Percentiles rank a stretch among this genome's conserved stretches.
phyloP scores from a whole-genome alignment of 2,888 invertebrate species.

The Crossocerus cetratus region DNA sequence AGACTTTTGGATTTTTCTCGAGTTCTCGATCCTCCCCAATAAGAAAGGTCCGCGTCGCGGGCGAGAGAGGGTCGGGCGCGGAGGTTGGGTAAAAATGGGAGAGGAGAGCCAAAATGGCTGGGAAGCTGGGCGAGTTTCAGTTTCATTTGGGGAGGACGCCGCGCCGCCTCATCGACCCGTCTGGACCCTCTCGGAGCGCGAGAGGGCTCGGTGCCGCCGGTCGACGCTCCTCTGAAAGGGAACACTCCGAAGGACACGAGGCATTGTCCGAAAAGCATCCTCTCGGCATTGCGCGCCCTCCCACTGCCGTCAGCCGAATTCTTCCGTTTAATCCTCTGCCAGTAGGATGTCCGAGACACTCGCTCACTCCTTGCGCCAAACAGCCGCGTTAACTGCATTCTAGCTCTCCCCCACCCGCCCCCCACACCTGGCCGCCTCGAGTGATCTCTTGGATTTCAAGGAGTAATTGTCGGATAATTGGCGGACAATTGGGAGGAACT shows the following conservation, averaged over 20 bases:
- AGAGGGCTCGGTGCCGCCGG: slow-evolving; percentile 24
- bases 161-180: slow-evolving; percentile 47
- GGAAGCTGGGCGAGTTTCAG: slow-evolving; percentile 36
- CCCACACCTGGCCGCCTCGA: no score
- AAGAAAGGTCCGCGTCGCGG: not conserved
- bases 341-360: no score
- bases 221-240: slow-evolving; percentile 11
- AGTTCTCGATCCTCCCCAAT: no score
- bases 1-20: not conserved
- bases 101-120: slow-evolving; percentile 32
- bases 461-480: no score
- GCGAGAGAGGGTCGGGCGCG: slow-evolving; percentile 1
- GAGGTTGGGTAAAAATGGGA: slow-evolving; percentile 11
- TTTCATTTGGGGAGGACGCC: slow-evolving; percentile 42
- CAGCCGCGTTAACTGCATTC: no score
- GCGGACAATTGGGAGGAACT: no score
- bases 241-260: slow-evolving; percentile 5
- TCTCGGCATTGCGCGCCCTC: not conserved
- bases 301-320: not conserved
- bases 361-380: no score
- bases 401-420: no score
- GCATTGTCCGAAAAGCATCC: slow-evolving; percentile 11
- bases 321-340: not conserved
- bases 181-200: slow-evolving; percentile 17
- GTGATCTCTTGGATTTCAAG: no score